Conservation (phyloP, 2,888 invertebrate genomes). For the Pterobdella sp. region DNA sequence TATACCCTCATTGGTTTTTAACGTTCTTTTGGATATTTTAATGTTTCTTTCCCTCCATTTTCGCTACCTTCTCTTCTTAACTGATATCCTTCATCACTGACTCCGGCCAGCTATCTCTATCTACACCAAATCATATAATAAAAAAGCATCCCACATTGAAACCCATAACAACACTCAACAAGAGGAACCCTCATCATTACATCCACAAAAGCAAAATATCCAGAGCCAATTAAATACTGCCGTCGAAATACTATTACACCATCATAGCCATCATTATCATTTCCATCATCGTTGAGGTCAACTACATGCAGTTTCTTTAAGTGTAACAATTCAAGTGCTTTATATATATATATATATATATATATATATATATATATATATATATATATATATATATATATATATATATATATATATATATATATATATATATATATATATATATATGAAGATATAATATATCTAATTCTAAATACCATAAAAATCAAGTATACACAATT, state of each 20-base stretch:
- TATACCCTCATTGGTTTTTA: background rate
- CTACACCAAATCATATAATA: background rate
- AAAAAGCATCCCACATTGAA: background rate
- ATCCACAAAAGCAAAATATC: no score
- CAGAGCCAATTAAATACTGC: no score
- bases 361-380: background rate
- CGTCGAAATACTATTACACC: no score
- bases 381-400: background rate
- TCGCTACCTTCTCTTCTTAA: background rate
- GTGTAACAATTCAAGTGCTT: conserved; percentile 9
- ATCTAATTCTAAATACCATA: background rate
- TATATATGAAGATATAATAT: background rate
- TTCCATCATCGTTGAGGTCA: background rate
- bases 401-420: background rate
- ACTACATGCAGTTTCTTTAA: background rate
- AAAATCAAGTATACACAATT: background rate
- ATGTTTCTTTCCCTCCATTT: no score
- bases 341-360: no score
- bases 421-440: background rate
- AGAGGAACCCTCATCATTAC: background rate
- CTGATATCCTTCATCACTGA: background rate
- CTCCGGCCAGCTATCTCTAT: background rate
- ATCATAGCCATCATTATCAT: background rate
- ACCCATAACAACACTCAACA: no score
- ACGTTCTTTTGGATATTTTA: no score